Conservation (phyloP, 1,140 invertebrate genomes). For the Macrostomum lignano region DNA sequence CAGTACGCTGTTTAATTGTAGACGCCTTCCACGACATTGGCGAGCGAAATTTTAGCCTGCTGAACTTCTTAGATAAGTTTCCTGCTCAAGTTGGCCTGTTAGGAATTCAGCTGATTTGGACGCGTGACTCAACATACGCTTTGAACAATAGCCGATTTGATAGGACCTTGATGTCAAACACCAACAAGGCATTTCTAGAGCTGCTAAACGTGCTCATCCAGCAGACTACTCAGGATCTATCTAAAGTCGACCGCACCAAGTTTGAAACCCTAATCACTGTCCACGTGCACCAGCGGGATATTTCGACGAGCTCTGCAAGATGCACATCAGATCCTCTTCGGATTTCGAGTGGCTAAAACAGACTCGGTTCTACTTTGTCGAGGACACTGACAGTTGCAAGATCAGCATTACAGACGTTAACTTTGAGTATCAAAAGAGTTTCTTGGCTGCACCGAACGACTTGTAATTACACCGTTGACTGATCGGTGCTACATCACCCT, state of each 20-base stretch:
- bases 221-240: constrained; percentile 57
- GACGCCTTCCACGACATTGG: constrained; percentile 50
- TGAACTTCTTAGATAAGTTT: constrained; percentile 62
- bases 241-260: constrained; percentile 55
- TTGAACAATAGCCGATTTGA: constrained; percentile 51
- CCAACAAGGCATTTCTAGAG: constrained; percentile 62
- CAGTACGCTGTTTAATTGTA: constrained; percentile 64
- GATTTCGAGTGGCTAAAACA: constrained; percentile 82
- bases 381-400: constrained; percentile 55
- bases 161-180: constrained; percentile 63
- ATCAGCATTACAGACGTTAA: constrained; percentile 64
- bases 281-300: constrained; percentile 67
- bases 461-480: constrained; percentile 69
- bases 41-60: constrained; percentile 51
- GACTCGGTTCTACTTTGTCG: constrained; percentile 68
- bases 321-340: constrained; percentile 31
- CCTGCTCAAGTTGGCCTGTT: constrained; percentile 36
- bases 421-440: constrained; percentile 77
- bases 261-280: constrained; percentile 75
- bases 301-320: constrained; percentile 59
- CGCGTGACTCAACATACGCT: constrained; percentile 52
- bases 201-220: constrained; percentile 62
- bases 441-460: constrained; percentile 57
- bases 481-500: constrained; percentile 71
- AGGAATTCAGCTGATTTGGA: constrained; percentile 36